phyloP scores from a whole-genome alignment of 2,888 invertebrate species.

The Frankliniella intonsa region DNA sequence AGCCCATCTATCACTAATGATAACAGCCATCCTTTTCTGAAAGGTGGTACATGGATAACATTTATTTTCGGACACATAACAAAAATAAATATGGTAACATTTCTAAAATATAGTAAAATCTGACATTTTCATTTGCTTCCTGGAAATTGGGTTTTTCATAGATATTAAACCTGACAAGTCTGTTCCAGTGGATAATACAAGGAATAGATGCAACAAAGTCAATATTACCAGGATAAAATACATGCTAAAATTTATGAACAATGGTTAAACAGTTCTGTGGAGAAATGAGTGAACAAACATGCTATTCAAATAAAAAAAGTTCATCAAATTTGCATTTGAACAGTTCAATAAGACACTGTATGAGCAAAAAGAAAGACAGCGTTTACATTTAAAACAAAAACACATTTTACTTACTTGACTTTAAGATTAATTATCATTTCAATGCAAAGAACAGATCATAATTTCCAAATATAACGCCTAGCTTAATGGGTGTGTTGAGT shows the following conservation, averaged over 20 bases:
- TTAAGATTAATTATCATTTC: not conserved
- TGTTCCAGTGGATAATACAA: not conserved
- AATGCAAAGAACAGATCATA: not conserved
- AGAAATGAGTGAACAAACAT: not conserved
- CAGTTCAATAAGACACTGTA: not conserved
- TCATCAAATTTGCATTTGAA: not conserved
- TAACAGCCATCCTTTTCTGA: not conserved
- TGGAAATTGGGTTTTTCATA: no score
- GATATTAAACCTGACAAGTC: slow-evolving; percentile 21
- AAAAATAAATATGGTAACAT: slow-evolving; percentile 20
- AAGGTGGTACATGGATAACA: slow-evolving; percentile 31
- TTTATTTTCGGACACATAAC: slow-evolving; percentile 10
- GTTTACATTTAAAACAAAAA: not conserved
- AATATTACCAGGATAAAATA: not conserved
- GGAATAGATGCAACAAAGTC: not conserved
- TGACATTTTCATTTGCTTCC: no score
- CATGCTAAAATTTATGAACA: not conserved
- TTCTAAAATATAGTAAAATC: not conserved
- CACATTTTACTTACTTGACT: not conserved
- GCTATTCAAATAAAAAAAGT: not conserved
- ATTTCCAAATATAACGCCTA: not conserved
- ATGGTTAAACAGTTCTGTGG: not conserved
- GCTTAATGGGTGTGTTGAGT: not conserved
- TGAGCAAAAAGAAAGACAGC: not conserved
- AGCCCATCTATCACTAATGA: no score